Conservation (phyloP, 2,888 invertebrate species). For the Desoria tigrina region DNA sequence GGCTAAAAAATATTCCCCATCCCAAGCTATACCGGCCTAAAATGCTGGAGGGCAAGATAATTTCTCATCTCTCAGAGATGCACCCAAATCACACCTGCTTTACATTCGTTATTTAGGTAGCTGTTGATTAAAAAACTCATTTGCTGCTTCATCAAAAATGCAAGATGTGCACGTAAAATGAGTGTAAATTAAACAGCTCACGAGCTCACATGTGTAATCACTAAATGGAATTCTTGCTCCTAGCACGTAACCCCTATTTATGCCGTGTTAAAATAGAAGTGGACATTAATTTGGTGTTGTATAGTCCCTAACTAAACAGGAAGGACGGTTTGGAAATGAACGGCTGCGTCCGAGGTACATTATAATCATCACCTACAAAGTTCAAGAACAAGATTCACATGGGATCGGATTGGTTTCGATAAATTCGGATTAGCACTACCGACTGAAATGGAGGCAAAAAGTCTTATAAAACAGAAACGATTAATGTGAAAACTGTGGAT, state of each 20-base stretch:
- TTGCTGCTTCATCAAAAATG: neutral
- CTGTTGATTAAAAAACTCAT: conserved; percentile 19
- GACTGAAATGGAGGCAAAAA: too few species aligned
- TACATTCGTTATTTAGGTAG: neutral
- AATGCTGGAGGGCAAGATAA: too few species aligned
- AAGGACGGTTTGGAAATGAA: neutral
- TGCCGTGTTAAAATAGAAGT: conserved; percentile 3
- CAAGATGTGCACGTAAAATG: neutral
- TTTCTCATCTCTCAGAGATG: neutral
- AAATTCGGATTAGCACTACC: too few species aligned
- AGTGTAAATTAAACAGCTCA: neutral
- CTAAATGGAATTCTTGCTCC: neutral
- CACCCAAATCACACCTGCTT: conserved; percentile 15
- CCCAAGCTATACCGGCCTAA: too few species aligned
- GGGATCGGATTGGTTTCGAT: too few species aligned
- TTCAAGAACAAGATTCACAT: too few species aligned
- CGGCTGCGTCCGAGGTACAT: too few species aligned
- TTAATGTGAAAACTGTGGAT: too few species aligned
- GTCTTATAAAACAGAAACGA: too few species aligned
- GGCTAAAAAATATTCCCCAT: too few species aligned
- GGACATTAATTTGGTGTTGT: conserved; percentile 16
- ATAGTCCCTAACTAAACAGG: neutral
- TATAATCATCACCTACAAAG: too few species aligned
- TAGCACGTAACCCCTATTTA: neutral
- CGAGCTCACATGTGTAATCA: conserved; percentile 8